Evolutionary conservation across 1,140 invertebrate species (phyloP), one percentile per base, ranked within the genome.

Genomic region (Scaptomyza graminum): DNA sequence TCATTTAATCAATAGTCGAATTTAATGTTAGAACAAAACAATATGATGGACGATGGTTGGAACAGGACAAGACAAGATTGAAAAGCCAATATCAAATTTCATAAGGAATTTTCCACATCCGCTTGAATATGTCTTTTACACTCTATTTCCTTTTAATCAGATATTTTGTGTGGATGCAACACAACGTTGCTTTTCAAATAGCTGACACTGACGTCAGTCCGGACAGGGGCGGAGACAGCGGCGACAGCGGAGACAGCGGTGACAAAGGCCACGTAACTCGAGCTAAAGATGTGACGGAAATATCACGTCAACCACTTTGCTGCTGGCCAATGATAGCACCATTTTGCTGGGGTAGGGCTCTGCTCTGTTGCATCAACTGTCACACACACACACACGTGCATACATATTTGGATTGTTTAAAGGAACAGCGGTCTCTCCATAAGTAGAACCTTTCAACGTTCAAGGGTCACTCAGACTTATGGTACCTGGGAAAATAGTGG

Each of bases 401-500:
- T 56, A 43, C 55, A 63, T 51, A 41, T 28, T 60, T 25, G 46
- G 49, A 50, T 11, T 12, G 15, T 18, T 1, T 18, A 1, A 18
- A 18, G 1, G 18, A 18, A 18, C 18, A 22, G 18, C 4, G 18
- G 18, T 22, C 18, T 22, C 18, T 22, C 18, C 2, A 22, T 22
- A 22, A 22, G 2, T 22, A 22, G 18, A 22, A 22, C 18, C 2
- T 18, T 18, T 18, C 18, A 18, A 18, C 3, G 7, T 34, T 34
- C 7, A 9, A 34, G 31, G 31, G 0, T 34, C 31, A 34, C 9
- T 34, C 4, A 28, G n/a, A n/a, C n/a, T n/a, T 62, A 39, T 81
- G 6, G 0, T 31, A 91, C 90, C 90, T 90, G 37, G 90, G 90
- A 47, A 91, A 88, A 49, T 81, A 69, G 13, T 90, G 82, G 55